Evolutionary conservation across 2,888 invertebrate genomes (phyloP).

Genomic region (Pediacus dermestoides): DNA sequence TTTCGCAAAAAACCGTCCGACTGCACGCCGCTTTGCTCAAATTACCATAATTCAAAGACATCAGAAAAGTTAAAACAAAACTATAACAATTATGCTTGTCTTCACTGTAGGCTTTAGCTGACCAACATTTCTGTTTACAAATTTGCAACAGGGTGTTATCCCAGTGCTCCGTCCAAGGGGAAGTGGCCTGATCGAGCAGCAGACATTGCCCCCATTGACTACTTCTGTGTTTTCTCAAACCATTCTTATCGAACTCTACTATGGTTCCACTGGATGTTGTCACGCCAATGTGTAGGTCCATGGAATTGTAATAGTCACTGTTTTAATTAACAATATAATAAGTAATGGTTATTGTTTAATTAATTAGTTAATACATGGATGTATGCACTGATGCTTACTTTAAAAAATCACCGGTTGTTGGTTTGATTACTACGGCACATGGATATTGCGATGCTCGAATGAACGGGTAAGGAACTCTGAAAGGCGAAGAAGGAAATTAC

Average conservation of each 20-base stretch:
- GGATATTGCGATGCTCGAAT: constrained; percentile 75
- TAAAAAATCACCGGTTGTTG: constrained; percentile 83
- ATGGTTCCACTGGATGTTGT: constrained; percentile 77
- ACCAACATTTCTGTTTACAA: constrained; percentile 62
- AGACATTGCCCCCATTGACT: constrained; percentile 66
- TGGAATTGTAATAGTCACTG: constrained; percentile 78
- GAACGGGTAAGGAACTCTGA: constrained; percentile 81
- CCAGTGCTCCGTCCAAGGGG: constrained; percentile 67
- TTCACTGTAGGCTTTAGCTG: constrained; percentile 68
- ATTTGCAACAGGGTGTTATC: constrained; percentile 62
- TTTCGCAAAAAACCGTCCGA: constrained; percentile 72
- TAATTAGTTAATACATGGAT: not conserved
- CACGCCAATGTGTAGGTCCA: constrained; percentile 87
- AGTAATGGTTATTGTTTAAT: not conserved
- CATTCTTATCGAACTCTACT: constrained; percentile 80
- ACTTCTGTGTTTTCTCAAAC: constrained; percentile 58
- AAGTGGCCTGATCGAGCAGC: constrained; percentile 65
- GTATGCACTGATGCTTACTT: constrained; percentile 57
- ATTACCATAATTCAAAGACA: constrained; percentile 66
- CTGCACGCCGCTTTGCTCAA: constrained; percentile 65
- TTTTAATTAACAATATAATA: constrained; percentile 24
- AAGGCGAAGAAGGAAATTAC: constrained; percentile 43
- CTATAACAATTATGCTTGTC: constrained; percentile 80
- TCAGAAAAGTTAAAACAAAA: constrained; percentile 78
- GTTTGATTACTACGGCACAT: constrained; percentile 80